Conservation (phyloP, 2,113 vertebrate genomes). For the Melanerpes formicivorus region DNA sequence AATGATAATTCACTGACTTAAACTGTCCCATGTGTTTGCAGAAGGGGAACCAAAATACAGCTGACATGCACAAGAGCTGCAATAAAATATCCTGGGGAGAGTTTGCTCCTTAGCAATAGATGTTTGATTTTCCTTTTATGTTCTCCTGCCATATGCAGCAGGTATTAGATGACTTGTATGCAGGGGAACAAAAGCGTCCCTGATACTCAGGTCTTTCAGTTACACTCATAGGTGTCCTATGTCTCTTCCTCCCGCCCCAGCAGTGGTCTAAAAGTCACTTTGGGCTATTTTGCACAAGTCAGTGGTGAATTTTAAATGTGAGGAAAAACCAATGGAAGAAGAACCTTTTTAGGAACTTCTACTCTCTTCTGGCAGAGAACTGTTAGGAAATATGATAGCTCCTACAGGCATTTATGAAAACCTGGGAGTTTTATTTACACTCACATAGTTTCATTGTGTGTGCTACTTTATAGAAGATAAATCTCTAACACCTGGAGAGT, state of each 20-base stretch:
- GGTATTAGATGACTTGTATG: not conserved
- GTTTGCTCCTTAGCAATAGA: not conserved
- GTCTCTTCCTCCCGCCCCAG: not conserved
- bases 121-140: not conserved
- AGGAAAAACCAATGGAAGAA: not conserved
- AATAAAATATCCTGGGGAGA: not conserved
- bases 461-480: not conserved
- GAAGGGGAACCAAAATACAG: not conserved
- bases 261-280: not conserved
- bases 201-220: not conserved
- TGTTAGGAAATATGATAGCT: not conserved
- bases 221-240: not conserved
- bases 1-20: not conserved
- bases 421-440: rapidly evolving
- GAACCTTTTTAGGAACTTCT: not conserved
- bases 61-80: not conserved
- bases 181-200: not conserved
- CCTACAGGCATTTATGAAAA: not conserved
- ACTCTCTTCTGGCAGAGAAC: not conserved
- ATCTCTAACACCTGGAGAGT: not conserved
- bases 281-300: not conserved
- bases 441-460: not conserved
- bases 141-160: not conserved
- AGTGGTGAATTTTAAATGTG: not conserved
- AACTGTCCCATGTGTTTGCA: not conserved